phyloP scores from a whole-genome alignment of 2,113 vertebrate genomes.

The Pluvialis apricaria region DNA sequence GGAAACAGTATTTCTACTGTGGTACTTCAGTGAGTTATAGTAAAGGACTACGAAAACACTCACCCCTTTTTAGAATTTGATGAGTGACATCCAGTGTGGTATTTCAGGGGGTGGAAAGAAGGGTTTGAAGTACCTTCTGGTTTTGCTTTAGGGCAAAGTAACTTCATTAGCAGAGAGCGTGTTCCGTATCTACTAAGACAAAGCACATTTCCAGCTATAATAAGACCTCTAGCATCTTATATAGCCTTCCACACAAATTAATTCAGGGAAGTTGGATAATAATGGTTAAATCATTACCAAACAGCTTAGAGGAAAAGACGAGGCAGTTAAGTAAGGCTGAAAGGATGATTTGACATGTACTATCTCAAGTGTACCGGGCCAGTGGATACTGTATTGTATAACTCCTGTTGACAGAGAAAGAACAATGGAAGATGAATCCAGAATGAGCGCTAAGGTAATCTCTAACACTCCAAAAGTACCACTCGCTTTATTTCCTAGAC shows the following conservation, averaged over 20 bases:
- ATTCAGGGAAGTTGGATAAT: neutral
- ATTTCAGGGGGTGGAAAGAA: neutral
- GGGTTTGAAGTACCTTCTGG: neutral
- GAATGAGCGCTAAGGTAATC: neutral
- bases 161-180: neutral
- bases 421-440: neutral
- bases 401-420: neutral
- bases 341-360: neutral
- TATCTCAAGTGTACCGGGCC: neutral
- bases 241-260: neutral
- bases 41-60: neutral
- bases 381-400: neutral
- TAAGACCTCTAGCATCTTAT: neutral
- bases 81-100: neutral
- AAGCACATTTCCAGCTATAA: neutral
- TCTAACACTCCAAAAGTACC: neutral
- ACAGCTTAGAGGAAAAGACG: neutral
- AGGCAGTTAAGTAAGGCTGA: neutral
- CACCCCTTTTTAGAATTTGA: accelerated
- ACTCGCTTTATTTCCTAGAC: accelerated
- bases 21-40: neutral
- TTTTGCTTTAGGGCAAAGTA: neutral
- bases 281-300: neutral
- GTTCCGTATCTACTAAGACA: neutral
- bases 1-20: neutral